A percentile compares a stretch with the other conserved stretches of the same genome.
Conservation (phyloP, 2,113 vertebrate species). For the Pangasianodon hypophthalmus region DNA sequence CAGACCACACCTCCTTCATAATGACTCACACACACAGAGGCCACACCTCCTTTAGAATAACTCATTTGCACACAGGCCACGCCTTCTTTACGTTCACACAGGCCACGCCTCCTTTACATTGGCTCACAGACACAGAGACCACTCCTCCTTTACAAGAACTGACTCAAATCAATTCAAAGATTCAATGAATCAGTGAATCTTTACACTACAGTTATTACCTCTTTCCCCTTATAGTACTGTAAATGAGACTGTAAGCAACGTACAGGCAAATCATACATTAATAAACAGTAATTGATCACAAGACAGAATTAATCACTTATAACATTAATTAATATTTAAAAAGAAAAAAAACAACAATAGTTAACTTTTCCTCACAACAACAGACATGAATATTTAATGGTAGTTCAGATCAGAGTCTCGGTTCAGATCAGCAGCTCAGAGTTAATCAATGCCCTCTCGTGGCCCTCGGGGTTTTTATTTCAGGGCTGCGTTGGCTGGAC, state of each 20-base stretch:
- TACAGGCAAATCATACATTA: neutral
- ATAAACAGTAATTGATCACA: neutral
- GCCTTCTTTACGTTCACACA: neutral
- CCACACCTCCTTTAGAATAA: neutral
- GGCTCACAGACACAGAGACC: neutral
- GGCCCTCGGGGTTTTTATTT: constrained; percentile 18
- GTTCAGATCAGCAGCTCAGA: neutral
- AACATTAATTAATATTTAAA: neutral
- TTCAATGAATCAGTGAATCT: neutral
- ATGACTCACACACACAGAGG: neutral
- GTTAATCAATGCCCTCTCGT: constrained; percentile 47
- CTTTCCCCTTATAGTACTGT: neutral
- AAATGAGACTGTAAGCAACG: neutral
- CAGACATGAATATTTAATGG: neutral
- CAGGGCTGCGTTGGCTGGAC: neutral
- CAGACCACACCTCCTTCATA: neutral
- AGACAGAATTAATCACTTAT: neutral
- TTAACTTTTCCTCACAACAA: neutral
- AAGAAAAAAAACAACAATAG: neutral
- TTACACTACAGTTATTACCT: neutral
- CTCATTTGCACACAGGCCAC: neutral
- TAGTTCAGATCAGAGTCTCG: neutral
- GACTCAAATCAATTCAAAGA: neutral
- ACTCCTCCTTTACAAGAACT: neutral
- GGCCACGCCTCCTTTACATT: neutral